Percentiles rank a stretch among this genome's conserved stretches.
phyloP scores from a whole-genome alignment of 1,140 invertebrate genomes.

The Phymorhynchus buccinoides region DNA sequence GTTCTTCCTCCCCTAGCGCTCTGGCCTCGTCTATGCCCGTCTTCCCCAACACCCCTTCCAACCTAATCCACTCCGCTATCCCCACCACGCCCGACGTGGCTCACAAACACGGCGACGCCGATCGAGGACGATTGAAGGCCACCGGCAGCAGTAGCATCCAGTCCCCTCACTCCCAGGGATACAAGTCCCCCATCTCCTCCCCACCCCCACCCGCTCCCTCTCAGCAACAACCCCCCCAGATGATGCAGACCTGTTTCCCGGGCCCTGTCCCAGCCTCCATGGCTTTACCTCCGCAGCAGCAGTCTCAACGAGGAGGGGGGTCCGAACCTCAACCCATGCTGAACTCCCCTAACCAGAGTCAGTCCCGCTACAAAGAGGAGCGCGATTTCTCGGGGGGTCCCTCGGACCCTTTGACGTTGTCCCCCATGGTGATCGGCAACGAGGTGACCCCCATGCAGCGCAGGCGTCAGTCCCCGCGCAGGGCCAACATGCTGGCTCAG shows the following conservation, averaged over 20 bases:
- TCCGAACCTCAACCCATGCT: not conserved
- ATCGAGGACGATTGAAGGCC: slow-evolving; percentile 5
- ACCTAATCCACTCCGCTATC: slow-evolving; percentile 19
- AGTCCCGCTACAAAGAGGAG: not conserved
- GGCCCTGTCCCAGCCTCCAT: slow-evolving; percentile 16
- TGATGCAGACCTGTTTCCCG: slow-evolving; percentile 31
- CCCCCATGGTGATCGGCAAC: not conserved
- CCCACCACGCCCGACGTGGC: not conserved
- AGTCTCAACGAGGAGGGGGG: not conserved
- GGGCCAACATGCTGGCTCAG: slow-evolving; percentile 27
- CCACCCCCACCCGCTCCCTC: not conserved
- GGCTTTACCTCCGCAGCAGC: not conserved
- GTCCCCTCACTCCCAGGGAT: not conserved
- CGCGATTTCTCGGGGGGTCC: slow-evolving; percentile 4
- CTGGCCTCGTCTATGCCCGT: slow-evolving; percentile 30
- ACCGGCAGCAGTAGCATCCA: slow-evolving; percentile 16
- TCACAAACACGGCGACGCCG: slow-evolving; percentile 12
- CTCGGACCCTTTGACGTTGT: not conserved
- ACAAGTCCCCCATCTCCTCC: slow-evolving; percentile 26
- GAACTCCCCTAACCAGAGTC: not conserved
- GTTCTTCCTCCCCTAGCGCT: not conserved
- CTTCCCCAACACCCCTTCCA: slow-evolving; percentile 33
- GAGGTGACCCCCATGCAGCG: slow-evolving; percentile 32
- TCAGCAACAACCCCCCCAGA: too few species aligned
- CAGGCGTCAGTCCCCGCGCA: slow-evolving; percentile 21